Percentiles rank a stretch among this genome's conserved stretches.
Conservation (phyloP, 1,140 invertebrate genomes). For the Charaxes varanes region DNA sequence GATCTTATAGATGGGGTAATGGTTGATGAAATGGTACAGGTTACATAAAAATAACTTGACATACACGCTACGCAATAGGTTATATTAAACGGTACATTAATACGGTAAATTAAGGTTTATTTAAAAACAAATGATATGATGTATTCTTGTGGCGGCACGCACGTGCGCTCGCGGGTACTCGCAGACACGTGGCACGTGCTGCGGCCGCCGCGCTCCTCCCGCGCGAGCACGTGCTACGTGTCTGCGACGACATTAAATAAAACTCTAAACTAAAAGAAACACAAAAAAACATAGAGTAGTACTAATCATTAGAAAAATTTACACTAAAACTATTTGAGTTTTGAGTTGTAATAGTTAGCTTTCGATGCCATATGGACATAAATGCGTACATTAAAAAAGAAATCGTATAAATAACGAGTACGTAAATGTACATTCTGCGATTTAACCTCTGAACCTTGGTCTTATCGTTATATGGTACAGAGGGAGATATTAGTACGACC, state of each 20-base stretch:
- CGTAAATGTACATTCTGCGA: too few relatives aligned
- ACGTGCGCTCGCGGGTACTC: constrained; percentile 38
- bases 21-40: constrained; percentile 37
- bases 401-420: too few relatives aligned
- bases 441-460: too few relatives aligned
- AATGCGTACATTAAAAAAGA: too few relatives aligned
- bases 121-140: constrained; percentile 76
- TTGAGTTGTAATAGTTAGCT: too few relatives aligned
- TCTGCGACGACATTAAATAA: constrained; percentile 29
- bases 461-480: too few relatives aligned
- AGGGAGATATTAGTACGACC: too few relatives aligned
- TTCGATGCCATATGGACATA: too few relatives aligned
- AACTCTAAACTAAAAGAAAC: constrained; percentile 54
- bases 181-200: too few relatives aligned
- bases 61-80: constrained; percentile 42
- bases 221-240: constrained; percentile 18
- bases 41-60: constrained; percentile 28
- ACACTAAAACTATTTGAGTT: too few relatives aligned
- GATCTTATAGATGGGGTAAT: constrained; percentile 31
- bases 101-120: constrained; percentile 55
- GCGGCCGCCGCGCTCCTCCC: too few relatives aligned
- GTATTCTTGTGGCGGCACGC: constrained; percentile 68
- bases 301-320: too few relatives aligned
- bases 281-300: constrained; percentile 21
- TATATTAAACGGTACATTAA: constrained; percentile 43